Base-by-base conservation (phyloP, 2,888 invertebrate genomes). In the Andrena minutula region DNA sequence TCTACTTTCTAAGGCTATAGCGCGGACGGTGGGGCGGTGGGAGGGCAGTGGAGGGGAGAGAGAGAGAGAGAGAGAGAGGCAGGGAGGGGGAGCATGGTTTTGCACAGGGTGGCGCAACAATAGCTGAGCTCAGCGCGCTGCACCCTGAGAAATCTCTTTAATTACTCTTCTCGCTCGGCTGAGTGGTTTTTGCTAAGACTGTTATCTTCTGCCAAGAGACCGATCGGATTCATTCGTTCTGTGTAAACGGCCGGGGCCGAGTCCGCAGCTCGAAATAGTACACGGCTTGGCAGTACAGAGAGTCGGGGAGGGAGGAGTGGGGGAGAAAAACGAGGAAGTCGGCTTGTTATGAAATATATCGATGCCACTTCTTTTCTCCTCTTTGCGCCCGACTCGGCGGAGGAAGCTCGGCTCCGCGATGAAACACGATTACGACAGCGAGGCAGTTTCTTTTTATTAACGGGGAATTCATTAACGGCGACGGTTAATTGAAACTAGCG, bases 61-160 rank as follows among this genome's bases (percentile, higher is more conserved):
- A 16, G 16, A 3, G 10, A 12, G 41, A 12, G 12, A 0, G 3
- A 1, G 41, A 0, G 16, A 16, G 16, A 26, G 26, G 26, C 26
- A 26, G 16, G 2, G 35, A 0, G 10, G 12, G 12, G 2, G 16
- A 41, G 66, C 58, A 75, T 35, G 64, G 79, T 79, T 83, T 83
- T 75, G 79, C 79, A 56, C 56, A 41, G 58, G 51, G n/a, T 20
- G n/a, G 51, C 26, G 65, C 56, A 66, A 83, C 79, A 83, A 83
- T 75, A 53, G 83, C 79, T 53, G 71, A 72, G 69, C 75, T 61
- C 83, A 53, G 65, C 72, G 26, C 53, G 58, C 10, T 53, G 60
- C 72, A 65, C 71, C 56, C 68, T 64, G 83, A 70, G 83, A 75
- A 83, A 84, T 84, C 83, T 79, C 79, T 75, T 83, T 84, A 84